Conservation (phyloP, 1,140 invertebrate genomes). For the Drosophila fuyamai region DNA sequence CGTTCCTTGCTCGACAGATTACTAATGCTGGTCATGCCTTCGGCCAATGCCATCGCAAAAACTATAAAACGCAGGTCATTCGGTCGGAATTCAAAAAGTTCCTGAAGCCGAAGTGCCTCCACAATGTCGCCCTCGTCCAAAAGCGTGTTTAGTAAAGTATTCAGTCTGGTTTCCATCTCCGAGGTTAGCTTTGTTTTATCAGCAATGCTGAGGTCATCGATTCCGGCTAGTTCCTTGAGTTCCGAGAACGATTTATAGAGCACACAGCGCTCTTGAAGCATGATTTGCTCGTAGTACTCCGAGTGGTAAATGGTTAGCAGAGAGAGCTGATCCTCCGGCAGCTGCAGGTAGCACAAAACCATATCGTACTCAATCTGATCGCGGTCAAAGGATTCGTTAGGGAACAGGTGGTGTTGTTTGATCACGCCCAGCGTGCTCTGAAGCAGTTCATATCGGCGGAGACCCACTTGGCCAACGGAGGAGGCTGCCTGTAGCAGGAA, state of each 20-base stretch:
- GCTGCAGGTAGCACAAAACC: slow-evolving; percentile 69
- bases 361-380: slow-evolving; percentile 84
- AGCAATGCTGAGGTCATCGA: slow-evolving; percentile 75
- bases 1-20: slow-evolving; percentile 77
- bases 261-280: slow-evolving; percentile 76
- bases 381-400: slow-evolving; percentile 79
- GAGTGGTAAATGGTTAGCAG: slow-evolving; percentile 69
- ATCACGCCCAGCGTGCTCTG: slow-evolving; percentile 73
- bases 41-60: slow-evolving; percentile 85
- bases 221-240: slow-evolving; percentile 78
- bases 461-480: slow-evolving; percentile 2
- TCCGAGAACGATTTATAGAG: slow-evolving; percentile 81
- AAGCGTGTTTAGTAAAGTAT: slow-evolving; percentile 69
- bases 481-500: slow-evolving; percentile 71
- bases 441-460: slow-evolving; percentile 63
- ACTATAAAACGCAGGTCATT: slow-evolving; percentile 85
- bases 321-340: slow-evolving; percentile 18
- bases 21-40: slow-evolving; percentile 82
- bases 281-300: slow-evolving; percentile 82
- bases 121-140: slow-evolving; percentile 84
- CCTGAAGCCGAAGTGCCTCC: slow-evolving; percentile 85
- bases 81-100: slow-evolving; percentile 84
- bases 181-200: slow-evolving; percentile 47
- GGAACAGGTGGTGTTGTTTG: slow-evolving; percentile 77
- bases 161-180: slow-evolving; percentile 63